Evolutionary conservation across 2,113 vertebrate species (phyloP).

Genomic region (Dromiciops gliroides): DNA sequence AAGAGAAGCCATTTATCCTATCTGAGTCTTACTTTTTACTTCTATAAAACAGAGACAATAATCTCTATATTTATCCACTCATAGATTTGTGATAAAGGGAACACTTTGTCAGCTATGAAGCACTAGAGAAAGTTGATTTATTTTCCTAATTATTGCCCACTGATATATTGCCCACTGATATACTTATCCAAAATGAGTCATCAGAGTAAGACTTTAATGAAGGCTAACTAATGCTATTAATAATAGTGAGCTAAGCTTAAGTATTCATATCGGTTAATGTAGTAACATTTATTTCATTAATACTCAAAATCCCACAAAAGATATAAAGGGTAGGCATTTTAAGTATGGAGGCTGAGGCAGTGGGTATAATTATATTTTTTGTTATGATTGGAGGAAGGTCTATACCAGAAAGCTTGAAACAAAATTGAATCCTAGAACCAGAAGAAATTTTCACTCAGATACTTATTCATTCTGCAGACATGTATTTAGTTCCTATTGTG

Average conservation of each 20-base stretch:
- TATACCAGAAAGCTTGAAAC: not conserved
- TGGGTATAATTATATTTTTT: not conserved
- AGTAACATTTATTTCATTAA: not conserved
- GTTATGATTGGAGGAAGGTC: not conserved
- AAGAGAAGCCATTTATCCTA: not conserved
- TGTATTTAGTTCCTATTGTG: not conserved
- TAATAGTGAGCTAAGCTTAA: not conserved
- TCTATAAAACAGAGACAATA: not conserved
- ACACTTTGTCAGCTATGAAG: not conserved
- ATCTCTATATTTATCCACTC: not conserved
- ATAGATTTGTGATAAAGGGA: not conserved
- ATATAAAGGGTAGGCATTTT: not conserved
- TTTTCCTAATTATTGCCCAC: not conserved
- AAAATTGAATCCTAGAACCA: not conserved
- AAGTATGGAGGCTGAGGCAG: not conserved
- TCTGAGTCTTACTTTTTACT: not conserved
- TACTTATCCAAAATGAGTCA: not conserved
- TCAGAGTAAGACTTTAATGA: not conserved
- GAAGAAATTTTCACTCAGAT: not conserved
- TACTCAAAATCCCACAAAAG: not conserved
- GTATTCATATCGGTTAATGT: not conserved
- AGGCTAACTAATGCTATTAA: not conserved
- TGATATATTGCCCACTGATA: not conserved
- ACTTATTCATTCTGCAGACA: not conserved
- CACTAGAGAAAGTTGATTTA: not conserved